Evolutionary conservation across 1,140 invertebrate genomes (phyloP).

Genomic region (Yoshiicerus persimilis): DNA sequence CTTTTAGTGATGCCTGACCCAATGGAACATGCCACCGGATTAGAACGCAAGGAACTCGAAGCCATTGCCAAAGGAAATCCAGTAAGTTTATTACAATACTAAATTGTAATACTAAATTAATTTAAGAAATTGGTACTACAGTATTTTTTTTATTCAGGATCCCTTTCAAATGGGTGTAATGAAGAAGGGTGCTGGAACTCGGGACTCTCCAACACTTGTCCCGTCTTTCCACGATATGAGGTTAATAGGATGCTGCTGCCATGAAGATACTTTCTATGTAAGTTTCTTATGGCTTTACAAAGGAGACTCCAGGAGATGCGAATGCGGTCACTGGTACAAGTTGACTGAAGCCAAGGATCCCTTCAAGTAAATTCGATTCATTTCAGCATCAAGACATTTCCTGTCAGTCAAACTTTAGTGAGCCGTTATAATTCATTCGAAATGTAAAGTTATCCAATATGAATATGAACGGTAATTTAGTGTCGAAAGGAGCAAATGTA

Average conservation of each 20-base stretch:
- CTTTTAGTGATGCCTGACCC: slow-evolving; percentile 74
- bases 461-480: neutral
- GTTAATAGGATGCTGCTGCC: slow-evolving; percentile 93
- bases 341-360: slow-evolving; percentile 65
- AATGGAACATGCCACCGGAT: slow-evolving; percentile 87
- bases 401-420: slow-evolving; percentile 1
- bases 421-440: neutral
- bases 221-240: slow-evolving; percentile 85
- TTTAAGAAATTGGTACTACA: neutral
- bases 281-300: slow-evolving; percentile 93
- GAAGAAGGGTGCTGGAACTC: slow-evolving; percentile 78
- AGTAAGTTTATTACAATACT: slow-evolving; percentile 56
- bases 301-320: slow-evolving; percentile 84
- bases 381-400: neutral
- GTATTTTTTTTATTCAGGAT: slow-evolving; percentile 61
- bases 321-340: slow-evolving; percentile 96
- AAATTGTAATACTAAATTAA: neutral
- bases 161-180: slow-evolving; percentile 82
- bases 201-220: slow-evolving; percentile 82
- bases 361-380: slow-evolving; percentile 37
- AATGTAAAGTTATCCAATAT: neutral
- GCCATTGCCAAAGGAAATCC: slow-evolving; percentile 82
- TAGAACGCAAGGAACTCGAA: slow-evolving; percentile 85
- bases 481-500: neutral
- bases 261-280: slow-evolving; percentile 83